phyloP scores from a whole-genome alignment of 2,888 invertebrate genomes.

The Oligia fasciuncula region DNA sequence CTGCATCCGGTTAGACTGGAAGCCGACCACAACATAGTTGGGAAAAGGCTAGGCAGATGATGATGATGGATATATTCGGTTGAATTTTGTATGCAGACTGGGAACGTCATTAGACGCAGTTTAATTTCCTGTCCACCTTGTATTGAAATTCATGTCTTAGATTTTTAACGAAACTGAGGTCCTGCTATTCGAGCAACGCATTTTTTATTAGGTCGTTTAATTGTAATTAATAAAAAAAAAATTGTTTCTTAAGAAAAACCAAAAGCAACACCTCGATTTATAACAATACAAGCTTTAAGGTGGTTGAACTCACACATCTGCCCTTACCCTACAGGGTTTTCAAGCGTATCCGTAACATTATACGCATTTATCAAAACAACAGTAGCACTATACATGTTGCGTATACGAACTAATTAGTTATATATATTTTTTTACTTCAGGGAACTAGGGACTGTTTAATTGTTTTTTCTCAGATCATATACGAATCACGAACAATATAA shows the following conservation, averaged over 20 bases:
- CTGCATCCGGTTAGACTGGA: too few species aligned
- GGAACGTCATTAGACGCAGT: not conserved
- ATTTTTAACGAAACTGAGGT: not conserved
- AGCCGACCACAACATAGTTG: too few species aligned
- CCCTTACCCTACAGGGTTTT: conserved; percentile 19
- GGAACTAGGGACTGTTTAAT: not conserved
- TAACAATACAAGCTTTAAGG: conserved; percentile 13
- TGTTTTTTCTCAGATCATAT: not conserved
- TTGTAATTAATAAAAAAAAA: too few species aligned
- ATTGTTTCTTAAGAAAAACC: not conserved
- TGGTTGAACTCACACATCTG: conserved; percentile 30
- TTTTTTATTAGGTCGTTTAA: too few species aligned
- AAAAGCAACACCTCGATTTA: not conserved
- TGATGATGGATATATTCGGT: not conserved
- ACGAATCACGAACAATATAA: too few species aligned
- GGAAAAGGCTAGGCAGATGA: too few species aligned
- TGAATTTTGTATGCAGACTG: not conserved
- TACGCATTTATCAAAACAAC: conserved; percentile 42
- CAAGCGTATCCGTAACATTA: conserved; percentile 43
- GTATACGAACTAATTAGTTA: conserved; percentile 17
- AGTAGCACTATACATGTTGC: conserved; percentile 5
- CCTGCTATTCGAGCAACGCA: not conserved
- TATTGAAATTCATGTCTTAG: not conserved
- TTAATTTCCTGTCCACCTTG: not conserved
- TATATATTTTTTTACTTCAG: not conserved